Evolutionary conservation across 2,888 invertebrate genomes (phyloP).

Genomic region (Choreutis nemorana): DNA sequence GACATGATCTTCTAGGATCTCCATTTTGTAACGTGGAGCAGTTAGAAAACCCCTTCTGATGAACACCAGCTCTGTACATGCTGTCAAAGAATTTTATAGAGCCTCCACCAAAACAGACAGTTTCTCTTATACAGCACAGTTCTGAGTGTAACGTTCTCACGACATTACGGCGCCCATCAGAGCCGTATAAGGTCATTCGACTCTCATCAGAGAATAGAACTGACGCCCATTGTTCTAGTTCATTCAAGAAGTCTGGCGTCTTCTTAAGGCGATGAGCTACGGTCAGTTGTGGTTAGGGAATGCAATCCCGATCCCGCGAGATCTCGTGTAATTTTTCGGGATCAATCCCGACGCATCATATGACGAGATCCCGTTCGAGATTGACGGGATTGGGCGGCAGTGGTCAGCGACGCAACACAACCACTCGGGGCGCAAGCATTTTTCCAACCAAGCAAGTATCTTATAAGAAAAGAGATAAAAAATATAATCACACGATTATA

Average conservation of each 20-base stretch:
- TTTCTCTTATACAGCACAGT: slow-evolving; percentile 4
- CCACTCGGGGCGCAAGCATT: too few relatives aligned
- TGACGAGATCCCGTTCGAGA: too few relatives aligned
- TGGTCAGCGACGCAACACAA: too few relatives aligned
- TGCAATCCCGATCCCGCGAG: too few relatives aligned
- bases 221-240: slow-evolving; percentile 3
- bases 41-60: slow-evolving; percentile 1
- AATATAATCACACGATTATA: slow-evolving; percentile 1
- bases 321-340: too few relatives aligned
- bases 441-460: too few relatives aligned
- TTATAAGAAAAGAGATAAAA: slow-evolving; percentile 1
- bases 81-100: slow-evolving; percentile 1
- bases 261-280: slow-evolving; percentile 1
- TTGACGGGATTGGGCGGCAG: too few relatives aligned
- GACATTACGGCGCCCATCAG: slow-evolving; percentile 2
- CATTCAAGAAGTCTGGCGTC: slow-evolving; percentile 4
- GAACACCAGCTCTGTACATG: slow-evolving; percentile 1
- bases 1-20: slow-evolving; percentile 8
- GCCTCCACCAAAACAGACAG: slow-evolving; percentile 2
- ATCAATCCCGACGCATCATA: too few relatives aligned
- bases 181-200: not conserved
- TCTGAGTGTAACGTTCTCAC: slow-evolving; percentile 2
- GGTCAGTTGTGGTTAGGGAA: not conserved
- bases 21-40: too few relatives aligned
- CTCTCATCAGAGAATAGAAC: slow-evolving; percentile 3